Evolutionary conservation across 2,888 invertebrate species (phyloP).

Genomic region (Crossocerus cetratus): DNA sequence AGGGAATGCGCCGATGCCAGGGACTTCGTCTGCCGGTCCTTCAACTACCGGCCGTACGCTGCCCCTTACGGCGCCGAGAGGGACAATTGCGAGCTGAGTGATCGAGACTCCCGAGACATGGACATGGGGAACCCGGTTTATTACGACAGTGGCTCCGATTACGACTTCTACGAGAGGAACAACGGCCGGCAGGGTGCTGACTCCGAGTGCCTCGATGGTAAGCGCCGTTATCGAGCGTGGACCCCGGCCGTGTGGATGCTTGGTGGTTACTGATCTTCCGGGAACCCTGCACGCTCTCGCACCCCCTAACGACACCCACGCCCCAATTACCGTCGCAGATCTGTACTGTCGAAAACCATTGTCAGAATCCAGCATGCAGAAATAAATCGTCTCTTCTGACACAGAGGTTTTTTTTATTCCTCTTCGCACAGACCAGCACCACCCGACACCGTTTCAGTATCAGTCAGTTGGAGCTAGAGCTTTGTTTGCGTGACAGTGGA

Average conservation of each 20-base stretch:
- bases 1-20: constrained; percentile 89
- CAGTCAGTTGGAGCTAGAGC: not conserved
- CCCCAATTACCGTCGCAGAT: constrained; percentile 32
- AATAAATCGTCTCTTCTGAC: constrained; percentile 39
- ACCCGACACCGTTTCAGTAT: not conserved
- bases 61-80: constrained; percentile 82
- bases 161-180: constrained; percentile 90
- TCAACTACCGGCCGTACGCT: constrained; percentile 87
- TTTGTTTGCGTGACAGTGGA: not conserved
- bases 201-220: constrained; percentile 91
- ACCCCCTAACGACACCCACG: not conserved
- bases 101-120: constrained; percentile 89
- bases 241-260: constrained; percentile 24
- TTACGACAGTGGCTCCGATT: constrained; percentile 90
- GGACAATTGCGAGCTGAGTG: constrained; percentile 94
- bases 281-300: not conserved
- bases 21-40: constrained; percentile 91
- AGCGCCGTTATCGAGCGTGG: constrained; percentile 58
- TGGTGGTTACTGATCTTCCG: constrained; percentile 12
- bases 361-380: constrained; percentile 30
- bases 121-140: constrained; percentile 91
- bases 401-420: constrained; percentile 19
- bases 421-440: constrained; percentile 1
- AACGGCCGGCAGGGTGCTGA: constrained; percentile 84
- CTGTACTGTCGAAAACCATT: constrained; percentile 23